Percentiles rank a stretch among this genome's conserved stretches.
Evolutionary conservation across 2,797 vertebrate species (phyloP).

Genomic region (Hozukius guyotensis): DNA sequence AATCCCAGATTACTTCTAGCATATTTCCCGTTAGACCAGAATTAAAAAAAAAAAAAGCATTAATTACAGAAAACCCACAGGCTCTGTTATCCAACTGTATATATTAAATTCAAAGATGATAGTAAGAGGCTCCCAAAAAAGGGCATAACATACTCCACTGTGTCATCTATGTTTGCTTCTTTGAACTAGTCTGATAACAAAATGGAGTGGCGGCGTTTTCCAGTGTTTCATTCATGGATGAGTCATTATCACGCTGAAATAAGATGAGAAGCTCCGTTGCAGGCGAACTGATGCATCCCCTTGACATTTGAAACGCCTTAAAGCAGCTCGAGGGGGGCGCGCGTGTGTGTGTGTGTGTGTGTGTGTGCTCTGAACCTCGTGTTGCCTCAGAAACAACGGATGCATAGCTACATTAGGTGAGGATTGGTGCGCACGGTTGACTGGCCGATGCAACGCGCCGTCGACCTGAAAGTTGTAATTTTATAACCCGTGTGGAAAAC

Average conservation of each 20-base stretch:
- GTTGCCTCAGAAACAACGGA: conserved; percentile 34
- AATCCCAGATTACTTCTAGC: conserved; percentile 56
- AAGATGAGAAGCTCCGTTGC: conserved; percentile 59
- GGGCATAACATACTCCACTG: not conserved
- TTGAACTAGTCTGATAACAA: conserved; percentile 44
- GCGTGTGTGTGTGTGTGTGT: conserved; percentile 41
- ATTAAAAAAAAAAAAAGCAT: conserved; percentile 17
- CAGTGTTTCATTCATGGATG: conserved; percentile 50
- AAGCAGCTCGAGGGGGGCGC: conserved; percentile 48
- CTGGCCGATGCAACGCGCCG: conserved; percentile 20
- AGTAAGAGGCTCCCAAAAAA: not conserved
- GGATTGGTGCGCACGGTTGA: conserved; percentile 16
- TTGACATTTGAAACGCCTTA: conserved; percentile 75
- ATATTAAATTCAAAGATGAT: conserved; percentile 11
- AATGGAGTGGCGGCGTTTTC: conserved; percentile 46
- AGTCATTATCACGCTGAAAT: conserved; percentile 58
- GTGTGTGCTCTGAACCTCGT: conserved; percentile 32
- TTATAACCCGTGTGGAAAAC: conserved; percentile 40
- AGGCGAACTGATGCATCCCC: conserved; percentile 69
- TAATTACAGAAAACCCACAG: conserved; percentile 37
- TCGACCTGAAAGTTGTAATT: conserved; percentile 53
- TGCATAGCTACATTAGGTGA: conserved; percentile 39
- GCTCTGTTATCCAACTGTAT: not conserved
- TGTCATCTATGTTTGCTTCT: conserved; percentile 33
- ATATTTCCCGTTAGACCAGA: conserved; percentile 43